Base-by-base conservation (phyloP, 2,888 invertebrate species). In the Drosophila demipolita region DNA sequence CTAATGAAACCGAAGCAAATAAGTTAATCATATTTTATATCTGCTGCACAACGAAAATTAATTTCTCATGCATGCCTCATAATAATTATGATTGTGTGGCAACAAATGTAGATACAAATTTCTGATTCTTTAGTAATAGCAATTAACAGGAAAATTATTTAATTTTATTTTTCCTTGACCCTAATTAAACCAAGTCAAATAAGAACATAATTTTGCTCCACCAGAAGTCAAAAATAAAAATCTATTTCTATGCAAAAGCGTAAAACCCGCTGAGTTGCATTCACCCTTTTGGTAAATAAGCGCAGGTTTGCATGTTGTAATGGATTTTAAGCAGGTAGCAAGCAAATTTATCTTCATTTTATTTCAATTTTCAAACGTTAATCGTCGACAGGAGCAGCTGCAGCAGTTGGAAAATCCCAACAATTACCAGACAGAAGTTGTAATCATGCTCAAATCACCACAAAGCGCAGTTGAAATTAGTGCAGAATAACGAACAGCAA, bases 361-460 rank as follows among this genome's bases (percentile, higher is more conserved):
- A 79, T 75, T 77, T 79, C 79, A 80, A 76, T 76, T 80, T 76
- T 4, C 42, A 36, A 35, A 29, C 32, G 50, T 54, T 35, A 59
- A 79, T 40, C 40, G 58, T 58, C 40, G 40, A 29, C 50, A 38
- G 67, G 72, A 57, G 26, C 26, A 26, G 26, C 26, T 3, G 26
- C 26, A 5, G 26, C 76, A 75, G 17, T 32, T 49, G 60, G 42
- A 17, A 68, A 72, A 80, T 60, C 62, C 63, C 65, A 55, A 77
- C 78, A 78, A 76, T 80, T 80, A 72, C 72, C 78, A 67, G 61
- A 33, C 36, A 40, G 33, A 15, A 73, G 75, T 73, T 74, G 83
- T 80, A 87, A 85, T 87, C 88, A 80, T 78, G 70, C 83, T 69
- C 38, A 84, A 26, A 81, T 80, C 64, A 71, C 87, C 79, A 62